phyloP scores from a whole-genome alignment of 2,888 invertebrate genomes.

The Pantelozetes paolii region DNA sequence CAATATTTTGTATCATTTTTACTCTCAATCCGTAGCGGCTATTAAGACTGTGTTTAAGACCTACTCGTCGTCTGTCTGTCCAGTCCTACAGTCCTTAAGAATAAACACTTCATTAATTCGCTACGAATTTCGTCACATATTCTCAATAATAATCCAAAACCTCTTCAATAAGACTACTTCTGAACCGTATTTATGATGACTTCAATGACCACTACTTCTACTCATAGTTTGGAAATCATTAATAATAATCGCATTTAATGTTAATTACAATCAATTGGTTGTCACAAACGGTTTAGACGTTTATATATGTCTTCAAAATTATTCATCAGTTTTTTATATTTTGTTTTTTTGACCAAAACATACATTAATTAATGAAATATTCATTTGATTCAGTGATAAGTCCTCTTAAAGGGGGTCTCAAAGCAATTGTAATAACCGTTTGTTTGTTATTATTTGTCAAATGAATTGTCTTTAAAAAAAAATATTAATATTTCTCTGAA shows the following conservation, averaged over 20 bases:
- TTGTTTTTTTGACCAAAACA: background rate
- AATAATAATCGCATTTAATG: background rate
- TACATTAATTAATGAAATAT: conserved; percentile 1
- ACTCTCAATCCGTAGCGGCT: conserved; percentile 14
- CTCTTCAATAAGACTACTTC: background rate
- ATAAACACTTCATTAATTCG: conserved; percentile 14
- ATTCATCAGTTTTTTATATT: background rate
- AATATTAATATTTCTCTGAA: too few relatives aligned
- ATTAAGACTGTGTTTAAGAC: conserved; percentile 10
- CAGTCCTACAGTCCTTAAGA: background rate
- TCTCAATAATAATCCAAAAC: background rate
- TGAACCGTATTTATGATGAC: conserved; percentile 30
- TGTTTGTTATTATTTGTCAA: too few relatives aligned
- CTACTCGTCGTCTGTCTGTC: conserved; percentile 19
- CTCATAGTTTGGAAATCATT: background rate
- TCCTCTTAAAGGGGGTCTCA: background rate
- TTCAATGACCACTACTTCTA: conserved; percentile 9
- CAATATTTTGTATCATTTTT: conserved; percentile 24
- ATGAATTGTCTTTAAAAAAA: too few relatives aligned
- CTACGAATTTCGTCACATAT: conserved; percentile 17
- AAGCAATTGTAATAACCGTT: too few relatives aligned
- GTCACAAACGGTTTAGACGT: background rate
- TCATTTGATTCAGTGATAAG: background rate
- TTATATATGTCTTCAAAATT: background rate
- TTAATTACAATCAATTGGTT: background rate